Conservation (phyloP, 2,113 vertebrate species). For the Candoia aspera region DNA sequence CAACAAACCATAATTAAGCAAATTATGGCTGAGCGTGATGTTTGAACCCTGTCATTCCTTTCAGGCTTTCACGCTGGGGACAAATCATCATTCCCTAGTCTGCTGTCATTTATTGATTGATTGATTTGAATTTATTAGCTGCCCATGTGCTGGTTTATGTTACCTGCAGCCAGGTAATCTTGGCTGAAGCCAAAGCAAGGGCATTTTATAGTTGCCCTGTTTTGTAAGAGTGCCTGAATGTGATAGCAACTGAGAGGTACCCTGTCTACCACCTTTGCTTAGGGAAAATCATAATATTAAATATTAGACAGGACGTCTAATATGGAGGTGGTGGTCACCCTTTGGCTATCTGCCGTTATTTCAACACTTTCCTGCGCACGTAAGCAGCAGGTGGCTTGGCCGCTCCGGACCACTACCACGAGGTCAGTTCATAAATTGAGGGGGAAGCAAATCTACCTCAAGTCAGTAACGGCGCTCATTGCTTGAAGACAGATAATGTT, state of each 20-base stretch:
- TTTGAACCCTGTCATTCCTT: no score
- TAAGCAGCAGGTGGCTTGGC: neutral
- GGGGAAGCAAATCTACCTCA: neutral
- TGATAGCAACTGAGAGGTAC: neutral
- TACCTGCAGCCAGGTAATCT: neutral
- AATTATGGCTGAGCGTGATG: no score
- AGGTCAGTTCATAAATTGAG: neutral
- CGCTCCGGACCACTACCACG: neutral
- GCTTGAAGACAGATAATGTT: slow-evolving; percentile 10
- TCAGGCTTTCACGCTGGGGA: no score
- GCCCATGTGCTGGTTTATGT: neutral
- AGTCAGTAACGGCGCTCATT: slow-evolving; percentile 1
- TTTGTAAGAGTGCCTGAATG: neutral
- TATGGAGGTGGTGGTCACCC: neutral
- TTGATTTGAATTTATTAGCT: neutral
- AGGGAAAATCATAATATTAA: neutral
- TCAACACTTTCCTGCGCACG: neutral
- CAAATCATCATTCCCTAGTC: neutral
- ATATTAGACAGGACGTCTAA: neutral
- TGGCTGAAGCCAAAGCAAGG: neutral
- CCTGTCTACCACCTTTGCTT: neutral
- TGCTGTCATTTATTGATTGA: neutral
- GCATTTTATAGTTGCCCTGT: neutral
- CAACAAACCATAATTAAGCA: no score
- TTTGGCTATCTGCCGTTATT: neutral